Conservation (phyloP, 2,113 vertebrate species). For the Prinia subflava region DNA sequence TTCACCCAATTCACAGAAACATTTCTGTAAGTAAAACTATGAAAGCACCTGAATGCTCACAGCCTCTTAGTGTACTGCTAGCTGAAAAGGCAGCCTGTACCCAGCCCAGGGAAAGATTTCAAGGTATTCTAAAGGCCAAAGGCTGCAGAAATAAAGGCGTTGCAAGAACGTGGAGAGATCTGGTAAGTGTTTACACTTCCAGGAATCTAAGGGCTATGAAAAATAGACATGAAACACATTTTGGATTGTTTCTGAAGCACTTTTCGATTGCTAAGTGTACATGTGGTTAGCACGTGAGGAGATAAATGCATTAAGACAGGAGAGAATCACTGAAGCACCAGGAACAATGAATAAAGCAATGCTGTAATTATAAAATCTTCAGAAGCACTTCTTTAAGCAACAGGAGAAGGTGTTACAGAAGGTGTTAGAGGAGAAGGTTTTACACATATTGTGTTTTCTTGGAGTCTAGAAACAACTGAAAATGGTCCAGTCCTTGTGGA, state of each 20-base stretch:
- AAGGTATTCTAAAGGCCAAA: not conserved
- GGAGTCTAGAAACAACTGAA: not conserved
- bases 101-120: not conserved
- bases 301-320: not conserved
- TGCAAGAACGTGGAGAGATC: not conserved
- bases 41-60: not conserved
- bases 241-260: not conserved
- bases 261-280: not conserved
- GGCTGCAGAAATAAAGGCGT: not conserved
- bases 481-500: rapidly evolving
- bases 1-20: not conserved
- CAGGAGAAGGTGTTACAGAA: not conserved
- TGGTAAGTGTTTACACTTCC: not conserved
- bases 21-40: not conserved
- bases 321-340: not conserved
- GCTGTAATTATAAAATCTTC: not conserved
- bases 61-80: not conserved
- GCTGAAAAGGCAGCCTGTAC: not conserved
- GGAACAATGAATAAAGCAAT: not conserved
- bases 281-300: not conserved
- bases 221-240: not conserved
- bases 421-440: not conserved
- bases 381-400: not conserved
- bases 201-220: not conserved
- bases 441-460: not conserved